Base-by-base conservation (phyloP, 2,797 vertebrate genomes). In the Sandelia bainsii region DNA sequence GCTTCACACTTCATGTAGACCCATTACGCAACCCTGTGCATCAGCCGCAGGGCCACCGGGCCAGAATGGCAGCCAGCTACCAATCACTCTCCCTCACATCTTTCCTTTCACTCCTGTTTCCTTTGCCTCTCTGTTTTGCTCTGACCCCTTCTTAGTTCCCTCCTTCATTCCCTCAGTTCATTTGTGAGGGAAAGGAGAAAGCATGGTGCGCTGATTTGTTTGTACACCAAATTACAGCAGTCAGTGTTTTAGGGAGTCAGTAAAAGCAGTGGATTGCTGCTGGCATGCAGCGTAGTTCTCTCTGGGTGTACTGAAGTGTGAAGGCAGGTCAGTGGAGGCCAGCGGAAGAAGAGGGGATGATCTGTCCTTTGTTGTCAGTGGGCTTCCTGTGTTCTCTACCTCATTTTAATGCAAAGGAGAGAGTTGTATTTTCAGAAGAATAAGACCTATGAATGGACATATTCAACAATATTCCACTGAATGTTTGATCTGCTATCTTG, bases 11-110 rank as follows among this genome's bases (percentile, higher is more conserved):
- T 81, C 82, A 88, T 83, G 75, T 82, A 80, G 83, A 72, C 69
- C 76, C 81, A 83, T 93, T 93, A 92, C 39, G 86, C 84, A 93
- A 93, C 77, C 29, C 59, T 50, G 84, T 85, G 71, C 86, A 87
- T 86, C 78, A 79, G 87, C 89, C 76, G 67, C 56, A 25, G 83
- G 89, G 83, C 87, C 83, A 81, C 73, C 57, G 63, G 85, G 81
- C 79, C 69, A 79, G 77, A 80, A 85, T 70, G 73, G 74, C 66
- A 84, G 81, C 81, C 79, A 85, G 75, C 78, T 81, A 70, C 80
- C 80, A 78, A 83, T 82, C 82, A 74, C 77, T 81, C 67, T 72
- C 42, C 57, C 48, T 51, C 70, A 72, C 67, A 39, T 71, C 46
- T 60, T 68, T 58, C 72, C 48, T 80, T 57, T 72, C 61, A 57